phyloP scores from a whole-genome alignment of 64 coral and sea anemone species.

The Porites australiensis region DNA sequence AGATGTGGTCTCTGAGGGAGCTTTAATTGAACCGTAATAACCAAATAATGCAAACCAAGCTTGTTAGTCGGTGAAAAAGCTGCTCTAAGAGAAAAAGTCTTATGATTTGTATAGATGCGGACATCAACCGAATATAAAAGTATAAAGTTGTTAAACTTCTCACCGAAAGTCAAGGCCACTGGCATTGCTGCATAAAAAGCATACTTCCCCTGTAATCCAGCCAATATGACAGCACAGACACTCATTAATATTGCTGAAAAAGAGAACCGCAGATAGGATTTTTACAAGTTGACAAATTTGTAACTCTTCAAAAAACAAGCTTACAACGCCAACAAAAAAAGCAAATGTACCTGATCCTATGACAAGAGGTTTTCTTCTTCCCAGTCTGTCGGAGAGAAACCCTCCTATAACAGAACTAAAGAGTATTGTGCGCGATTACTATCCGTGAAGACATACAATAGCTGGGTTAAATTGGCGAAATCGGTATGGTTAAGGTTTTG shows the following conservation, averaged over 20 bases:
- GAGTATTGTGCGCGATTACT: background rate
- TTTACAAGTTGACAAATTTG: background rate
- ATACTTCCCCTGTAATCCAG: constrained; percentile 92
- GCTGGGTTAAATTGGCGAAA: too few species aligned
- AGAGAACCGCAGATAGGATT: background rate
- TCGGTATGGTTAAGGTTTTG: too few species aligned
- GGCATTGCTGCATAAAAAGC: constrained; percentile 97
- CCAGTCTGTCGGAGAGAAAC: constrained; percentile 92
- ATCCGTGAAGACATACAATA: too few species aligned
- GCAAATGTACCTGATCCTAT: constrained; percentile 82
- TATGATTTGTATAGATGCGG: too few species aligned
- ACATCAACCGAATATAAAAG: too few species aligned
- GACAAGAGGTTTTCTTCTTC: constrained; percentile 95
- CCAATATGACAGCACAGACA: constrained; percentile 93
- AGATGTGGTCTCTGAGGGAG: too few species aligned
- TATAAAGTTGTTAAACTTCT: background rate
- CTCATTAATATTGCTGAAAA: constrained; percentile 94
- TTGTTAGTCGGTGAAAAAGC: too few species aligned
- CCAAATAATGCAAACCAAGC: too few species aligned
- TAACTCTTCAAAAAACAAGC: too few species aligned
- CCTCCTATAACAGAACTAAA: constrained; percentile 94
- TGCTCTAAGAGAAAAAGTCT: too few species aligned
- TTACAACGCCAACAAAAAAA: background rate
- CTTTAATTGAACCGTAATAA: too few species aligned
- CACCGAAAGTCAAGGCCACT: constrained; percentile 93